These are phyloP conservation scores for Epirrhoe alternata DNA, from an alignment of 2,888 invertebrate genomes.

Conservation along the genomic window DNA sequence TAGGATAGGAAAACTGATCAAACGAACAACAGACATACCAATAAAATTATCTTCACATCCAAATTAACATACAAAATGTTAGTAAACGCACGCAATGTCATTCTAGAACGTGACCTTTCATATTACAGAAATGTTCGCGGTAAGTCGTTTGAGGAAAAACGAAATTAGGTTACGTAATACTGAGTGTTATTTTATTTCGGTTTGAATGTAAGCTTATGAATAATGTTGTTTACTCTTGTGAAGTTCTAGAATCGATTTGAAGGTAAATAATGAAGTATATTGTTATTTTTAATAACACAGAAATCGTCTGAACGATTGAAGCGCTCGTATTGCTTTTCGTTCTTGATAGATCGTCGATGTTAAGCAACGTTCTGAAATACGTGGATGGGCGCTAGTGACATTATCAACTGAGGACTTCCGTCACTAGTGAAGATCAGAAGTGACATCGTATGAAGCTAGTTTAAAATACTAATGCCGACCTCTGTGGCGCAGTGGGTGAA, in stretches of 20 bases:
- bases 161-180: slow-evolving; percentile 31
- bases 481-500: too few relatives aligned
- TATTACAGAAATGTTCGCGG: slow-evolving; percentile 24
- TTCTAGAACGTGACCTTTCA: slow-evolving; percentile 20
- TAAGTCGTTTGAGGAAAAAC: slow-evolving; percentile 28
- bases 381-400: too few relatives aligned
- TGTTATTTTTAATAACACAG: neutral
- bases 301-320: too few relatives aligned
- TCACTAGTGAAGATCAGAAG: too few relatives aligned
- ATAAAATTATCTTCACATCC: neutral
- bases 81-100: slow-evolving; percentile 25
- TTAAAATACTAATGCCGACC: too few relatives aligned
- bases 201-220: slow-evolving; percentile 6
- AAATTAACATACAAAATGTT: slow-evolving; percentile 5
- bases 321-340: too few relatives aligned
- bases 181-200: slow-evolving; percentile 18
- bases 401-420: too few relatives aligned
- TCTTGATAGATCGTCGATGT: too few relatives aligned
- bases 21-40: neutral
- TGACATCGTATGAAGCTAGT: too few relatives aligned
- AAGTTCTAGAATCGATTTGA: neutral
- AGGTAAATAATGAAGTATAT: neutral
- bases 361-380: too few relatives aligned
- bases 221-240: neutral
- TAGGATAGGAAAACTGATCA: neutral